These are phyloP conservation scores for Taxidea taxus DNA, from an alignment of 2,113 vertebrate species.

Conservation along the genomic window DNA sequence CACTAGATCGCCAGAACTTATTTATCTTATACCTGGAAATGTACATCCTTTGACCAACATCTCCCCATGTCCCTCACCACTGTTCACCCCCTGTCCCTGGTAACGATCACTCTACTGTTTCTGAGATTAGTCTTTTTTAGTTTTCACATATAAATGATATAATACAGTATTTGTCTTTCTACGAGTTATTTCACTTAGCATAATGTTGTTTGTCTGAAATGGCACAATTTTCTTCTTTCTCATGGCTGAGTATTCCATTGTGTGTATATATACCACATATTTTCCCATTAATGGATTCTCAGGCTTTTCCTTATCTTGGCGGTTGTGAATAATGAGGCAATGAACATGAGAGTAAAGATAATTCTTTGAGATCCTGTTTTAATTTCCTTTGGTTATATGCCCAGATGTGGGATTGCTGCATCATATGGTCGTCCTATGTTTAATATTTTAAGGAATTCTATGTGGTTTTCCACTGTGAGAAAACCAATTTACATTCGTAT, in stretches of 20 bases:
- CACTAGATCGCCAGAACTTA: neutral
- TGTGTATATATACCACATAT: neutral
- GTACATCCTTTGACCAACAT: neutral
- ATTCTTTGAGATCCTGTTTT: neutral
- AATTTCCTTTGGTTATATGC: neutral
- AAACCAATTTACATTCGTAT: neutral
- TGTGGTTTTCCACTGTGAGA: neutral
- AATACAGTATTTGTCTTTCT: neutral
- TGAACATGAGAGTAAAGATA: neutral
- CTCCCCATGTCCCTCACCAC: too few species aligned
- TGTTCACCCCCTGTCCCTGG: accelerated
- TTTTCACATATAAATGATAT: neutral
- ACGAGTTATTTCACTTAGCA: neutral
- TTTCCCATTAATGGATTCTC: neutral
- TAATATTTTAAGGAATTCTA: neutral
- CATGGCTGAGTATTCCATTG: neutral
- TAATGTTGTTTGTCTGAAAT: neutral
- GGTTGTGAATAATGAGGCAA: neutral
- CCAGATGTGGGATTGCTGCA: neutral
- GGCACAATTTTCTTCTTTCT: neutral
- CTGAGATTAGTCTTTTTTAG: neutral
- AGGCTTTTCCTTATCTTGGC: neutral
- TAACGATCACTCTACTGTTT: neutral
- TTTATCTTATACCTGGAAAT: neutral
- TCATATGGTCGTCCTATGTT: neutral